Evolutionary conservation across 2,113 vertebrate species (phyloP), one percentile per base, ranked within the genome.

Genomic region (Circaetus cinerascens): DNA sequence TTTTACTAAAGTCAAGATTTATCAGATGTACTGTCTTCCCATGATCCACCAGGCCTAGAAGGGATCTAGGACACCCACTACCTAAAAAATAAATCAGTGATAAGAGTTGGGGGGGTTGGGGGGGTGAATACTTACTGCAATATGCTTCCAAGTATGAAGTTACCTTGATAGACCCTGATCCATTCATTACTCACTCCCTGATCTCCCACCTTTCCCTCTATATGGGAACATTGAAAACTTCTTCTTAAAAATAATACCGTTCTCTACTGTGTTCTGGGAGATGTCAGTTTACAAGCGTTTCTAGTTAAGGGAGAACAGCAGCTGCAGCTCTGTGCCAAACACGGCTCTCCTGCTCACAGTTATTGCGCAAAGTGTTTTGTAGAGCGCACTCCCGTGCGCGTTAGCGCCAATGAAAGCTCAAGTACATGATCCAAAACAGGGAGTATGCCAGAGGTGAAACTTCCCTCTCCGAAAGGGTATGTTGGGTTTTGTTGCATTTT

Each of bases 111-210:
- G 9, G 18, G 18, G 3, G 11, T 16, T 27, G 14, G 26, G 27
- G 16, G 3, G 3, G 6, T 0, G 11, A n/a, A 56, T 27, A 32
- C 32, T 53, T 36, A 30, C 5, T 45, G 21, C 17, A 64, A 0
- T 5, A n/a, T 10, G 14, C 36, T 88, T 71, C 55, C 76, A 84
- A 38, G 19, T 32, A 41, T 17, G 27, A 29, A 66, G 29, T n/a
- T 41, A 23, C 19, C 53, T 9, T 0, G 0, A 53, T 0, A 46
- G 29, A 86, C 26, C 36, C 13, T 0, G 3, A 51, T 50, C 43
- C 23, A 51, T n/a, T 95, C 27, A 59, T 48, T 17, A 56, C 27
- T 79, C 0, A 0, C 53, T 55, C 32, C 30, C 57, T 14, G 3
- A 46, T 36, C 34, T 34, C 62, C 10, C 50, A 25, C 29, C 29